phyloP scores from a whole-genome alignment of 2,797 vertebrate genomes.

The Ctenopoma kingsleyae region DNA sequence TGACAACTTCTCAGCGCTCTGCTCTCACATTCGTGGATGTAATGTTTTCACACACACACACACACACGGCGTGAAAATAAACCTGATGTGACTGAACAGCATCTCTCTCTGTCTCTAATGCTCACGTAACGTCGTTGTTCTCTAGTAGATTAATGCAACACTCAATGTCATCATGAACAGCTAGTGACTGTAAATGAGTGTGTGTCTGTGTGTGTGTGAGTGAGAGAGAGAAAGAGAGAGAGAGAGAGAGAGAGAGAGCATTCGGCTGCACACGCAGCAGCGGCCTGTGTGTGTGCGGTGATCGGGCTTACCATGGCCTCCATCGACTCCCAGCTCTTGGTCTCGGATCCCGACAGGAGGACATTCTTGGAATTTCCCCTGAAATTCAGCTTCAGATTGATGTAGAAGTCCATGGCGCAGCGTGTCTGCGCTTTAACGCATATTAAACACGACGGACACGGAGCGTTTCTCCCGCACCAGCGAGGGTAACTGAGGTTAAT shows the following conservation, averaged over 20 bases:
- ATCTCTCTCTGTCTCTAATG: too few relatives aligned
- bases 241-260: too few relatives aligned
- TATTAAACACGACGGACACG: conserved; percentile 46
- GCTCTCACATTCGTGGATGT: neutral
- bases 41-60: too few relatives aligned
- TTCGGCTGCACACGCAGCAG: too few relatives aligned
- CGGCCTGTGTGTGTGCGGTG: neutral
- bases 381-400: conserved; percentile 90
- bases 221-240: too few relatives aligned
- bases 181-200: neutral
- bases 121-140: too few relatives aligned
- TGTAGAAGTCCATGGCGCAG: conserved; percentile 88
- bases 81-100: neutral
- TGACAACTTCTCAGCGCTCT: neutral
- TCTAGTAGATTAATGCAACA: neutral
- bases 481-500: conserved; percentile 37
- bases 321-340: conserved; percentile 92
- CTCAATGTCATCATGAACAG: neutral
- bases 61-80: neutral
- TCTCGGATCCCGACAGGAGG: conserved; percentile 89
- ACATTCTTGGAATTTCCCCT: conserved; percentile 90
- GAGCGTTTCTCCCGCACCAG: conserved; percentile 11
- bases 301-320: conserved; percentile 92
- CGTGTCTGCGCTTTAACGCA: conserved; percentile 38
- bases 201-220: too few relatives aligned